These are phyloP conservation scores for Danaus melanippus DNA, from an alignment of 1,140 invertebrate species.

Conservation along the genomic window DNA sequence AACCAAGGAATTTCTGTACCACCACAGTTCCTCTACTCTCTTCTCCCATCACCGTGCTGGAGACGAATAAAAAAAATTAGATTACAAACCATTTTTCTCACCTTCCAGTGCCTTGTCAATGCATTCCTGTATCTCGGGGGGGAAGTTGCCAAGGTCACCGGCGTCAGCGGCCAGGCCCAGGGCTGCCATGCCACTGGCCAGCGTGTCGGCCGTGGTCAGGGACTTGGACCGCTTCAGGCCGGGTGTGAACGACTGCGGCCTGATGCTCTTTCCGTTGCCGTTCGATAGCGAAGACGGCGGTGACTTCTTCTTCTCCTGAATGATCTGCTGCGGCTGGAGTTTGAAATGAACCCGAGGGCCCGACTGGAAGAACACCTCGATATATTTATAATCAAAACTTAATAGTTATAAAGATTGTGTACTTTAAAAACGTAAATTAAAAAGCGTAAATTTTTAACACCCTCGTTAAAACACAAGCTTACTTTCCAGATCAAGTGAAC, in stretches of 20 bases:
- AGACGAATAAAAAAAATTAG: constrained; percentile 22
- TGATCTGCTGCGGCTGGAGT: constrained; percentile 59
- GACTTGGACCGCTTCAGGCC: constrained; percentile 87
- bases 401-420: no score
- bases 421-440: no score
- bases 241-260: constrained; percentile 60
- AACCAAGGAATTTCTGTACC: background rate
- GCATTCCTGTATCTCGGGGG: constrained; percentile 79
- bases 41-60: constrained; percentile 24
- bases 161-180: constrained; percentile 76
- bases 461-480: no score
- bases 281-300: constrained; percentile 54
- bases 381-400: background rate
- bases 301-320: constrained; percentile 65
- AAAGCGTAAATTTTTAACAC: no score
- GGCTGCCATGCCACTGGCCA: constrained; percentile 75
- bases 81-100: constrained; percentile 40
- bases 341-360: constrained; percentile 74
- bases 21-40: constrained; percentile 6
- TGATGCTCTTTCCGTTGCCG: constrained; percentile 54
- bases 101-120: constrained; percentile 81
- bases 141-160: constrained; percentile 82
- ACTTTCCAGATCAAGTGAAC: no score
- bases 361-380: constrained; percentile 27
- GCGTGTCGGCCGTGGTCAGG: constrained; percentile 79